Evolutionary conservation across 2,797 vertebrate species (phyloP), one percentile per base, ranked within the genome.

Genomic region (Melopsittacus undulatus): DNA sequence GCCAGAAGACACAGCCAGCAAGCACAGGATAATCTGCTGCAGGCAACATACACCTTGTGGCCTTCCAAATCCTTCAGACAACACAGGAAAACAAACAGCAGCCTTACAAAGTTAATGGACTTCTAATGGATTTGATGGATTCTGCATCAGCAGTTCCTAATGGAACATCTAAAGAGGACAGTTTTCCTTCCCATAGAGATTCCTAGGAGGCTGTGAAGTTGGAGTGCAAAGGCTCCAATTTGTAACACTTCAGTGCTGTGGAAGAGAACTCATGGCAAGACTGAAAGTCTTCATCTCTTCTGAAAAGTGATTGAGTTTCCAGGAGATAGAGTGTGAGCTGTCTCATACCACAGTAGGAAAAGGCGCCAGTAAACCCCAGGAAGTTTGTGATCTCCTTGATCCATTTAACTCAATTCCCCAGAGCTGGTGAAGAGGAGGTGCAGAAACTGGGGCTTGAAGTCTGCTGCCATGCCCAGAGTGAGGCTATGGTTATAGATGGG

Each of bases 91-190:
- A 90, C 84, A 78, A 92, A 73, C 46, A 83, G 79, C 62, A 92
- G 57, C 59, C 40, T 75, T 62, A 45, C 45, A 63, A 91, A 38
- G 66, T 89, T 94, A 91, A 95, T 94, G 92, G 91, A 51, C 54
- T 93, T 93, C 8, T 91, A 96, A 94, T 96, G 92, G 82, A 59
- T 95, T 63, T 89, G 91, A 94, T 89, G 89, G 89, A 92, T 85
- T 94, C 89, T 95, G 91, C 94, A 90, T 83, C 95, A 95, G 95
- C 91, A 96, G 66, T 66, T 95, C 73, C 49, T 91, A 91, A 83
- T 63, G 77, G 69, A 91, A 87, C 59, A 88, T 62, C 91, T 83
- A 67, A 79, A 86, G 62, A 72, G 54, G 49, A 73, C 87, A 90
- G 88, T 61, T 54, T 66, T 59, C 63, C 56, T 92, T 91, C 56